Evolutionary conservation across 2,797 vertebrate genomes (phyloP), one percentile per base, ranked within the genome.

Genomic region (Phoeniculus purpureus): DNA sequence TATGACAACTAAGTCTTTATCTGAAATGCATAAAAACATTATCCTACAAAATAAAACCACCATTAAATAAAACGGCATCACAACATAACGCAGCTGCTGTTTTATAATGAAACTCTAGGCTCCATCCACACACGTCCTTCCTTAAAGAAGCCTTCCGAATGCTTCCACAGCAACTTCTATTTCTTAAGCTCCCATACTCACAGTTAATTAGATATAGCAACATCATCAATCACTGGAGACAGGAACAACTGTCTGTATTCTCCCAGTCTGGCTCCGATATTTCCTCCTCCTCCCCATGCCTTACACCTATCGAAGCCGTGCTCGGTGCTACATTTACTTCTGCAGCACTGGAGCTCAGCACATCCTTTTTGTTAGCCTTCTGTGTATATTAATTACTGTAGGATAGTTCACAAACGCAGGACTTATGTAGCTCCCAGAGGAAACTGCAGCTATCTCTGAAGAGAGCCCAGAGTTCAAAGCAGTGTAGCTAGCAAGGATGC

Each of bases 221-320:
- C 98, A 97, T 96, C 96, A 97, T 97, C 97, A 97, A 98, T 98
- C 97, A 98, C 91, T 8, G 84, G 72, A 92, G 97, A 97, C 96
- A 95, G 95, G 84, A 90, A 91, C 71, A 87, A 95, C 90, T 78
- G 87, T 52, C 65, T 73, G 65, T 82, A 78, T 78, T 93, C 88
- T 94, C 67, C 50, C 58, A 83, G 93, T 66, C 73, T 89, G 84
- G 92, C 81, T 83, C 92, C 54, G 60, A 65, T 37, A 47, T 45
- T 81, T 78, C 56, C 62, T 80, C 47, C 62, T 80, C 47, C 62
- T 70, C 59, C 65, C 40, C 17, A 52, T 15, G 55, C 72, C 60
- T 87, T 70, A 85, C 55, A 89, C 58, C 60, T 81, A 90, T 47
- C 81, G 86, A 89, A 85, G 92, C 73, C 73, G 62, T 88, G 77